Conservation (phyloP, 2,113 vertebrate genomes). For the Argyrosomus japonicus region DNA sequence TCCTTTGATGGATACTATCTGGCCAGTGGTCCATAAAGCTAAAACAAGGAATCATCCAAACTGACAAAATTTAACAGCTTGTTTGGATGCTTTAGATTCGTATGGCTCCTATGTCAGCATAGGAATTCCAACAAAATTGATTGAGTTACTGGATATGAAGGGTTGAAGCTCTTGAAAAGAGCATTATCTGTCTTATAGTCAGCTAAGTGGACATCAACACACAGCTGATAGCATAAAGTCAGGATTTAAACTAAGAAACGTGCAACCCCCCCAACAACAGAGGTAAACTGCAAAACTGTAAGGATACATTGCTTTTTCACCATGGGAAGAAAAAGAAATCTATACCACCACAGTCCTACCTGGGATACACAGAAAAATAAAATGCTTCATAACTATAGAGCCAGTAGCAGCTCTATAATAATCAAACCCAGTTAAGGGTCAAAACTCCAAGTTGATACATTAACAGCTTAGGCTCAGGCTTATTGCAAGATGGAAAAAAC, state of each 20-base stretch:
- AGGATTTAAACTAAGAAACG: neutral
- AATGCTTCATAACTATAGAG: slow-evolving; percentile 16
- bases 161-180: neutral
- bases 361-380: neutral
- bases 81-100: neutral
- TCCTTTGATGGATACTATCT: slow-evolving; percentile 1
- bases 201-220: neutral
- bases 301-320: no score
- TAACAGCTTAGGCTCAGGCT: slow-evolving; percentile 3
- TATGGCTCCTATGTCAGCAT: neutral
- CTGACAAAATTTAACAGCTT: neutral
- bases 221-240: neutral
- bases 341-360: neutral
- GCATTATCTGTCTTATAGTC: neutral
- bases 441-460: slow-evolving; percentile 22
- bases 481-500: slow-evolving; percentile 31
- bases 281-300: neutral
- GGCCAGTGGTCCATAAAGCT: neutral
- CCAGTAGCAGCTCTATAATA: slow-evolving; percentile 14
- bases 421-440: slow-evolving; percentile 23
- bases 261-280: neutral
- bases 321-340: no score
- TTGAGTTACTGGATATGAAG: neutral
- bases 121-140: neutral
- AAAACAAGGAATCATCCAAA: neutral